Percentiles rank a stretch among this genome's conserved stretches.
These are phyloP conservation scores for Python bivittatus DNA, from an alignment of 2,113 vertebrate species.

Conservation along the genomic window DNA sequence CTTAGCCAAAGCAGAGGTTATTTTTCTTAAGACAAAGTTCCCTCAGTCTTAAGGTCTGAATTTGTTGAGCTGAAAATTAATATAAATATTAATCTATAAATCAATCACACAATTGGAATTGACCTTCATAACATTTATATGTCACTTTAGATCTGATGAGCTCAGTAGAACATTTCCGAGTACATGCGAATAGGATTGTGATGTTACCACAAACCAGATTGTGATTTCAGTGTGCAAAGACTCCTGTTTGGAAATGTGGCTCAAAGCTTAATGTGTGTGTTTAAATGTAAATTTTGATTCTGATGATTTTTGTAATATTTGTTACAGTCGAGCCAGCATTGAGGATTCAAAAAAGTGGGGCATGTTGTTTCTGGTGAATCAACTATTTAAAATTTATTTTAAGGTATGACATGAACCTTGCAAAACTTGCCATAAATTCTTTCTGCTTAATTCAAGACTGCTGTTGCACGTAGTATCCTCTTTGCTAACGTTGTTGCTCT, in stretches of 20 bases:
- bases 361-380: constrained; percentile 97
- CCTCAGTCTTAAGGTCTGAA: not conserved
- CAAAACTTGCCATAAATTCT: constrained; percentile 15
- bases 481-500: not conserved
- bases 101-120: not conserved
- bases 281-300: not conserved
- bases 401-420: constrained; percentile 78
- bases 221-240: not conserved
- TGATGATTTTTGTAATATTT: constrained; percentile 5
- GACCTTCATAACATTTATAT: not conserved
- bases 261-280: not conserved
- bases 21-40: not conserved
- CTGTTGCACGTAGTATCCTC: fast-evolving
- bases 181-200: not conserved
- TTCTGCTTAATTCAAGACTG: not conserved
- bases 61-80: not conserved
- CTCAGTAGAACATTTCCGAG: not conserved
- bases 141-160: not conserved
- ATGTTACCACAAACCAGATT: not conserved
- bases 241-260: not conserved
- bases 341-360: constrained; percentile 99
- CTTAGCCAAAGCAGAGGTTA: not conserved
- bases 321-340: constrained; percentile 88
- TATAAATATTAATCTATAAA: not conserved
- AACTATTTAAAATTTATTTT: constrained; percentile 99